Evolutionary conservation across 1,140 invertebrate genomes (phyloP).

Genomic region (Penaeus indicus): DNA sequence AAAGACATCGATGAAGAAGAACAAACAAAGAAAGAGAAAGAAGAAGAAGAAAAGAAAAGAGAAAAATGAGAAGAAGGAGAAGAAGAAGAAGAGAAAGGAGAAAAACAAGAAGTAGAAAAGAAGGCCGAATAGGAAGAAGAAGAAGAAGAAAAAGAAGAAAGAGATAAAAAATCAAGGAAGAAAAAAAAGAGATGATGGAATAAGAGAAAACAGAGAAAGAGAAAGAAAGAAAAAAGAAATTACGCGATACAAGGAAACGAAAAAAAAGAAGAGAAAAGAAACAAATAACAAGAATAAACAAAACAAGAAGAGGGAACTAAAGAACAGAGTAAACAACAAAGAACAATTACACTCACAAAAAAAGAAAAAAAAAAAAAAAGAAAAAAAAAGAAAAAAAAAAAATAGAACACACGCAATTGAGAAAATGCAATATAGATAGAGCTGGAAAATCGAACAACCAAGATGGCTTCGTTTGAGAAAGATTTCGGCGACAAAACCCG

Average conservation of each 20-base stretch:
- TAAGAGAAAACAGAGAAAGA: background rate
- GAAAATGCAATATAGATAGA: too few species aligned
- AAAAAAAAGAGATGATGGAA: background rate
- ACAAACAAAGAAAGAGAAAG: too few species aligned
- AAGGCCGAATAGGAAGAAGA: background rate
- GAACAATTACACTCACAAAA: background rate
- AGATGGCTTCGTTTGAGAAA: too few species aligned
- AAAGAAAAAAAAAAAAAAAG: background rate
- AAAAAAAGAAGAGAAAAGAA: background rate
- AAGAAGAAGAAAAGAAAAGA: background rate
- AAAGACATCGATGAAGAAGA: too few species aligned
- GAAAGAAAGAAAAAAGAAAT: background rate
- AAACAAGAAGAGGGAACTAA: background rate
- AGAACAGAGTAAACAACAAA: background rate
- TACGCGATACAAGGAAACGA: background rate
- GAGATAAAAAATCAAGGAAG: background rate
- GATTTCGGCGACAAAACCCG: too few species aligned
- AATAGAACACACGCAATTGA: too few species aligned
- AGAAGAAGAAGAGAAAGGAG: background rate
- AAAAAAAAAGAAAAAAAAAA: too few species aligned
- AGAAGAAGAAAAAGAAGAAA: background rate
- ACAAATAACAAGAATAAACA: background rate
- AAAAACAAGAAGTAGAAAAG: background rate
- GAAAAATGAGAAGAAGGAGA: background rate
- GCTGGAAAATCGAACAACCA: too few species aligned